Evolutionary conservation across 2,113 vertebrate species (phyloP).

Genomic region (Reinhardtius hippoglossoides): DNA sequence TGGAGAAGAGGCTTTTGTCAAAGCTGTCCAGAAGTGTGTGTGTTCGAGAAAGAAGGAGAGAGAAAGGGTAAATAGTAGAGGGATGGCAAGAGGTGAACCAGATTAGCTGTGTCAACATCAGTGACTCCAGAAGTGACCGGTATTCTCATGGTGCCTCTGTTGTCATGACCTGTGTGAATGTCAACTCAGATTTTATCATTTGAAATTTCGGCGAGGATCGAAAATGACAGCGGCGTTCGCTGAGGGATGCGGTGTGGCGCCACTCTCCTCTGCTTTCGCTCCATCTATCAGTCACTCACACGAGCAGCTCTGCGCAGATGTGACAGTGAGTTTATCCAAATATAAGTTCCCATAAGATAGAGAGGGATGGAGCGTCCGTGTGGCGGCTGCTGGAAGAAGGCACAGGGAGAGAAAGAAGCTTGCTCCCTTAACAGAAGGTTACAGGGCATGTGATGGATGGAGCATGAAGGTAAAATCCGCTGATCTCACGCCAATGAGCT

Average conservation of each 20-base stretch:
- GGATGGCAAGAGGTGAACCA: background rate
- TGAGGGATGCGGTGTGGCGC: background rate
- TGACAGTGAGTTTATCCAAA: slow-evolving; percentile 67
- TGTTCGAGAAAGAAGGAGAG: slow-evolving; percentile 4
- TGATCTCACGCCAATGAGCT: slow-evolving; percentile 44
- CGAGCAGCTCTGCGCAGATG: slow-evolving; percentile 40
- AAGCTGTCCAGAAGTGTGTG: slow-evolving; percentile 5
- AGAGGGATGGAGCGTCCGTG: slow-evolving; percentile 47
- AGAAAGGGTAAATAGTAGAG: background rate
- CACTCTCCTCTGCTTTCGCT: slow-evolving; percentile 42
- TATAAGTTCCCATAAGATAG: slow-evolving; percentile 57
- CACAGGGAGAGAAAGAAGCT: slow-evolving; percentile 35
- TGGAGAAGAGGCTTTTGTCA: slow-evolving; percentile 27
- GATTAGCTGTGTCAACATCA: background rate
- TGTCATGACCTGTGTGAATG: slow-evolving; percentile 29
- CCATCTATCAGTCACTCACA: slow-evolving; percentile 50
- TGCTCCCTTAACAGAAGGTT: slow-evolving; percentile 51
- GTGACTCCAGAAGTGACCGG: background rate
- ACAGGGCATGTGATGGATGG: slow-evolving; percentile 56
- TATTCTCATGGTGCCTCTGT: slow-evolving; percentile 1
- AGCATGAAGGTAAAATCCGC: slow-evolving; percentile 34
- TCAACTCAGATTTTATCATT: slow-evolving; percentile 14
- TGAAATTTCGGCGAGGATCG: background rate
- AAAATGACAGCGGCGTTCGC: slow-evolving; percentile 26
- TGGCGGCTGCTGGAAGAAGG: slow-evolving; percentile 17